Evolutionary conservation across 2,888 invertebrate species (phyloP).

Genomic region (Nomada lathburiana): DNA sequence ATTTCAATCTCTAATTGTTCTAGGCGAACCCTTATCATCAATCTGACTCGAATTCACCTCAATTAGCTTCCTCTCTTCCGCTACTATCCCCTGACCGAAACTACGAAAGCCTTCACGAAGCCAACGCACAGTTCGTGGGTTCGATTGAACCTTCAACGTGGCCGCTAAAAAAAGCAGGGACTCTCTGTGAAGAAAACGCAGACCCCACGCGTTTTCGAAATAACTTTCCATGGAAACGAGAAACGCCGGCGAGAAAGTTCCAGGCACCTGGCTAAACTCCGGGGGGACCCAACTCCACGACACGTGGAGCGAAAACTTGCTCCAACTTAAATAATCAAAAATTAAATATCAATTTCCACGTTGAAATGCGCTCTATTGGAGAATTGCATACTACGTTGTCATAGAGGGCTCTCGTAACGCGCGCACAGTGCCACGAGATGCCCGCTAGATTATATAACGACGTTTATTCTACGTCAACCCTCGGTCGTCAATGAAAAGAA

Average conservation of each 20-base stretch:
- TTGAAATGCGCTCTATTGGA: no score
- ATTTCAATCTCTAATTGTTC: conserved; percentile 72
- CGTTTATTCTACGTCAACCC: conserved; percentile 36
- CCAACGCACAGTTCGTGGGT: not conserved
- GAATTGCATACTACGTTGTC: not conserved
- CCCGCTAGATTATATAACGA: conserved; percentile 30
- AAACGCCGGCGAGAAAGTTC: not conserved
- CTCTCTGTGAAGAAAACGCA: not conserved
- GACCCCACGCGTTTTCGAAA: not conserved
- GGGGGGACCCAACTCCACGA: not conserved
- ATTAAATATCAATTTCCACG: conserved; percentile 9
- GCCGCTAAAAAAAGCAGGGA: not conserved
- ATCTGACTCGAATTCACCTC: conserved; percentile 19
- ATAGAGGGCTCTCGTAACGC: not conserved
- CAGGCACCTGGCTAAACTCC: not conserved
- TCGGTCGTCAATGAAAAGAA: conserved; percentile 50
- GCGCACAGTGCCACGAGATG: not conserved
- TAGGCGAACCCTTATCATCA: conserved; percentile 60
- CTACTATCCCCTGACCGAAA: not conserved
- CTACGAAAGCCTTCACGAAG: not conserved
- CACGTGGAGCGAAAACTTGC: no score
- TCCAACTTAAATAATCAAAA: not conserved
- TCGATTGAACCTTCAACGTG: not conserved
- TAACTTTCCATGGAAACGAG: not conserved
- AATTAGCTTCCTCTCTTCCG: conserved; percentile 15